Evolutionary conservation across 2,888 invertebrate species (phyloP), one percentile per base, ranked within the genome.

Genomic region (Campopleginae sp.): DNA sequence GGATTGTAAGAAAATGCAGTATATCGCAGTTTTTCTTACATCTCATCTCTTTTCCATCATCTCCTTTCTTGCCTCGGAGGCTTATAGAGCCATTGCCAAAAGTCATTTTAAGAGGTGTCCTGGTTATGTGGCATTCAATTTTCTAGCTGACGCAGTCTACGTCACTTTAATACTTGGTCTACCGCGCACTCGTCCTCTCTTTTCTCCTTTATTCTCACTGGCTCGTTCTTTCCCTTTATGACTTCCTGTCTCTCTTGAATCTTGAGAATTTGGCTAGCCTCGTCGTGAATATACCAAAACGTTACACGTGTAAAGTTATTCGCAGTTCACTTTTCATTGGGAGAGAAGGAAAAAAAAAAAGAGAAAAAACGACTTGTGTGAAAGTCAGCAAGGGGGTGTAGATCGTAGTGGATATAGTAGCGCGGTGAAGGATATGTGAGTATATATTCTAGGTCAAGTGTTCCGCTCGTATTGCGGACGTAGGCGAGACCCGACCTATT

Each of bases 361-460:
- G 23, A 8, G 48, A 42, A 17, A 61, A 31, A 46, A 31, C n/a
- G 46, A 46, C 44, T 75, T 63, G 76, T 77, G 48, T 66, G 66
- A 38, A 77, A 77, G 76, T 63, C 63, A 65, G 63, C 33, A 23
- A 65, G 65, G 63, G 33, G 48, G 33, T 74, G 74, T 19, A 61
- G 58, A 74, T 74, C 42, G 72, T 54, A 14, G 74, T 8, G 63
- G 23, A 74, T 31, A 58, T 38, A 23, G 23, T 38, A 33, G 58
- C 17, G 58, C 17, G 17, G 61, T 31, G 54, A 66, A 76, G 74
- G 51, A 76, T 76, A 48, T 75, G 75, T 23, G 44, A 42, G 61
- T 75, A 58, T 46, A 75, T 68, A 81, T 81, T 81, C 75, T 81
- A 70, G 81, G 81, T 81, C 81, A 46, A 81, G 81, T 70, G 70